phyloP scores from a whole-genome alignment of 1,140 invertebrate genomes.

The Onthophagus taurus region DNA sequence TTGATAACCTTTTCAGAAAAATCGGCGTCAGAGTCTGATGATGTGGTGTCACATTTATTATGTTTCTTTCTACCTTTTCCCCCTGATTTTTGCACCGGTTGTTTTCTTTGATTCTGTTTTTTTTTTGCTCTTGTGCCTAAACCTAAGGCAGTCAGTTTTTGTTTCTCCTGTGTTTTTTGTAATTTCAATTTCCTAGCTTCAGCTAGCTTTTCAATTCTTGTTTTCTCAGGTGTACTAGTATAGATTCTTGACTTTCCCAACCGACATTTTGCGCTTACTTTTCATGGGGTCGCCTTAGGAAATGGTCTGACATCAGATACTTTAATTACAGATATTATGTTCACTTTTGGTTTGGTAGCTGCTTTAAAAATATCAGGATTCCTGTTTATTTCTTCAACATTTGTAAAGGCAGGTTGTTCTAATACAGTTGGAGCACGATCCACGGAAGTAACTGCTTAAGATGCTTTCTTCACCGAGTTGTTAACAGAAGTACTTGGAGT shows the following conservation, averaged over 20 bases:
- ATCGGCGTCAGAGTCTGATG: constrained; percentile 18
- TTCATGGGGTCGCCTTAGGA: constrained; percentile 10
- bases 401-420: no score
- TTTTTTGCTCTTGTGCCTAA: constrained; percentile 4
- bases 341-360: constrained; percentile 14
- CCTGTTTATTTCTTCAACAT: no score
- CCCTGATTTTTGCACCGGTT: constrained; percentile 11
- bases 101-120: constrained; percentile 13
- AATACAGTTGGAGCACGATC: no score
- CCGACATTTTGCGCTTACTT: constrained; percentile 9
- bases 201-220: constrained; percentile 17
- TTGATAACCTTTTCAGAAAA: constrained; percentile 4
- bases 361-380: no score
- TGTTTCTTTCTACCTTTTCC: constrained; percentile 1
- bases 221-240: constrained; percentile 19
- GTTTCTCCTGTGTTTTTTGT: constrained; percentile 3
- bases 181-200: constrained; percentile 9
- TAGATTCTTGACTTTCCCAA: constrained; percentile 19
- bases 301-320: constrained; percentile 1
- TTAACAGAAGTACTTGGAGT: no score
- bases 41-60: constrained; percentile 3
- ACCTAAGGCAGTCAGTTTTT: background rate
- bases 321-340: constrained; percentile 11
- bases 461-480: no score
- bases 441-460: no score